These are phyloP conservation scores for Tapirus indicus DNA, from an alignment of 2,797 vertebrate species.

Conservation along the genomic window DNA sequence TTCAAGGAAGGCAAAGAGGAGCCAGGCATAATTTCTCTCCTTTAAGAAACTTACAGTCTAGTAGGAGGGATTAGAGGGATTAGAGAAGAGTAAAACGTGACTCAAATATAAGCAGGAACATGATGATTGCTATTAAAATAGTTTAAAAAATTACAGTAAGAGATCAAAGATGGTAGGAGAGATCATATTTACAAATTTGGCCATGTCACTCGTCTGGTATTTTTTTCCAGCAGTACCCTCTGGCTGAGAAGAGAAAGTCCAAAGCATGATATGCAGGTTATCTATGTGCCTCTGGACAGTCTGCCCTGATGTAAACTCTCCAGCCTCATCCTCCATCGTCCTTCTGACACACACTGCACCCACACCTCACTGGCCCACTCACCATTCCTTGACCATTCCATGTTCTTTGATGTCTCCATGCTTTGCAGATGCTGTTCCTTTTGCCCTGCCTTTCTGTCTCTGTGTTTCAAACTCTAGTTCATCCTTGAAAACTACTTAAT, in stretches of 20 bases:
- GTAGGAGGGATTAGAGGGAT: not conserved
- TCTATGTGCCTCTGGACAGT: not conserved
- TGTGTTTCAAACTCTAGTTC: not conserved
- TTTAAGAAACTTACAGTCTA: not conserved
- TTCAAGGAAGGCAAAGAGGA: not conserved
- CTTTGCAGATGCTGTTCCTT: not conserved
- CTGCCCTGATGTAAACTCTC: not conserved
- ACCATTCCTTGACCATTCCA: no score
- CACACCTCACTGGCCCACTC: not conserved
- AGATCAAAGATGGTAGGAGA: not conserved
- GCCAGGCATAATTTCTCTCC: not conserved
- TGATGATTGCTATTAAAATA: not conserved
- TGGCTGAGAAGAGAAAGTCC: not conserved
- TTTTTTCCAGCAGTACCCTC: not conserved
- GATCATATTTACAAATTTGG: not conserved
- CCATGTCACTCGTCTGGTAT: not conserved
- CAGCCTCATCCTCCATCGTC: accelerated
- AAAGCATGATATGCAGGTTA: not conserved
- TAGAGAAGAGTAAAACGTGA: not conserved
- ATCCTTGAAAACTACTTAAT: constrained; percentile 3
- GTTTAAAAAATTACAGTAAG: not conserved
- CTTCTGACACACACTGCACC: accelerated
- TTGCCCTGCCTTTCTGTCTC: not conserved
- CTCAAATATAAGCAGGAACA: not conserved
- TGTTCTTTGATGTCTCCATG: not conserved